These are phyloP conservation scores for Eublepharis macularius DNA, from an alignment of 2,113 vertebrate species.

Conservation along the genomic window DNA sequence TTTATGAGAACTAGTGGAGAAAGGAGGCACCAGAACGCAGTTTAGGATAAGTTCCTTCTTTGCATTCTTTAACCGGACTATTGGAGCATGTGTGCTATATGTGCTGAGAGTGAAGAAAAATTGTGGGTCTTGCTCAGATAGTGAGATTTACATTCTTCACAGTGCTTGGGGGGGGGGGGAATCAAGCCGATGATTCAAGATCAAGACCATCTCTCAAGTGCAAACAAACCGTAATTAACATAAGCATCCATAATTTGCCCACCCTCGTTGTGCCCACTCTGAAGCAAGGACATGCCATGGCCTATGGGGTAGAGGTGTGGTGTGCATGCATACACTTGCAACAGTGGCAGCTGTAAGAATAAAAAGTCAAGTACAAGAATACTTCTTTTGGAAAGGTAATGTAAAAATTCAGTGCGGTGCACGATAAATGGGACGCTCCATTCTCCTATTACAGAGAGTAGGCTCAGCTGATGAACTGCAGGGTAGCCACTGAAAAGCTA, in stretches of 20 bases:
- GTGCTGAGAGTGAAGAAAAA: not conserved
- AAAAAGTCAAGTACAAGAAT: not conserved
- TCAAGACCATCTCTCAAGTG: constrained; percentile 4
- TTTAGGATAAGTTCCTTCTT: not conserved
- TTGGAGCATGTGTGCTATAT: not conserved
- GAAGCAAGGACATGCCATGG: not conserved
- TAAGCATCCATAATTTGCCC: constrained; percentile 32
- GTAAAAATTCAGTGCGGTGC: not conserved
- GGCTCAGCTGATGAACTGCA: too few species aligned
- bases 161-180: not conserved
- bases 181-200: not conserved
- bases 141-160: not conserved
- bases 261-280: constrained; percentile 16
- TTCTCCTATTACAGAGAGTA: not conserved
- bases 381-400: not conserved
- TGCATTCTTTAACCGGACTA: not conserved
- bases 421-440: not conserved
- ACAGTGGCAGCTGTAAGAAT: not conserved
- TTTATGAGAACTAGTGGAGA: not conserved
- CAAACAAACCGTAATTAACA: constrained; percentile 16
- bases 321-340: constrained; percentile 4
- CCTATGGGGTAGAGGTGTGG: constrained; percentile 15
- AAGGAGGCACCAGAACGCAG: not conserved
- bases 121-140: not conserved
- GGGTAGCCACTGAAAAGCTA: not conserved